Conservation (phyloP, 2,113 vertebrate genomes). For the Clupea harengus region DNA sequence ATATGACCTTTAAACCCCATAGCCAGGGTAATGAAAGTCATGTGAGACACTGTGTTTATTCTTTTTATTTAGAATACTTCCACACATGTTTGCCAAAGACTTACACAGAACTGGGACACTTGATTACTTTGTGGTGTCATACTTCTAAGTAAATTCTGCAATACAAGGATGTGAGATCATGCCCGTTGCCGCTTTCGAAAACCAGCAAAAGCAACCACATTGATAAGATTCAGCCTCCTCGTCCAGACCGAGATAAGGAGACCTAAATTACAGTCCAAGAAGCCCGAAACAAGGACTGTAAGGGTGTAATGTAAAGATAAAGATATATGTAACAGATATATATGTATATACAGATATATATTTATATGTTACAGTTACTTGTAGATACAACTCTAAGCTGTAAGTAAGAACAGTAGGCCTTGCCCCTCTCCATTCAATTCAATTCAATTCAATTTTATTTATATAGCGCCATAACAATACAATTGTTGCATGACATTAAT, state of each 20-base stretch:
- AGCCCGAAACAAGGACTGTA: background rate
- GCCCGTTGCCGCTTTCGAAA: background rate
- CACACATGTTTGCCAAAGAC: background rate
- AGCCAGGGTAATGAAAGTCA: background rate
- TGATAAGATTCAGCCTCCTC: too few relatives aligned
- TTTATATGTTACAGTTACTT: background rate
- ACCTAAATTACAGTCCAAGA: background rate
- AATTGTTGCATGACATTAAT: too few relatives aligned
- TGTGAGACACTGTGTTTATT: background rate
- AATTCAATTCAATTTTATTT: too few relatives aligned
- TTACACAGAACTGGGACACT: background rate
- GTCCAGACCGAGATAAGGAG: background rate
- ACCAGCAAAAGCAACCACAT: background rate
- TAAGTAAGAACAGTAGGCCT: background rate
- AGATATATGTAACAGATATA: background rate
- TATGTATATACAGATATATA: background rate
- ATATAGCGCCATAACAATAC: too few relatives aligned
- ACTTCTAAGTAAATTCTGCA: background rate
- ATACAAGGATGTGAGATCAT: background rate
- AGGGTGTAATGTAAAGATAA: background rate
- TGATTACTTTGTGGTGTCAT: background rate
- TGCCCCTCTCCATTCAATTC: background rate
- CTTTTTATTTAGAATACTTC: background rate
- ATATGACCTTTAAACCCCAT: background rate
- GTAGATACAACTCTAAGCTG: too few relatives aligned